A percentile compares a stretch with the other conserved stretches of the same genome.
Evolutionary conservation across 1,140 invertebrate species (phyloP).

Genomic region (Tetragonula clypearis): DNA sequence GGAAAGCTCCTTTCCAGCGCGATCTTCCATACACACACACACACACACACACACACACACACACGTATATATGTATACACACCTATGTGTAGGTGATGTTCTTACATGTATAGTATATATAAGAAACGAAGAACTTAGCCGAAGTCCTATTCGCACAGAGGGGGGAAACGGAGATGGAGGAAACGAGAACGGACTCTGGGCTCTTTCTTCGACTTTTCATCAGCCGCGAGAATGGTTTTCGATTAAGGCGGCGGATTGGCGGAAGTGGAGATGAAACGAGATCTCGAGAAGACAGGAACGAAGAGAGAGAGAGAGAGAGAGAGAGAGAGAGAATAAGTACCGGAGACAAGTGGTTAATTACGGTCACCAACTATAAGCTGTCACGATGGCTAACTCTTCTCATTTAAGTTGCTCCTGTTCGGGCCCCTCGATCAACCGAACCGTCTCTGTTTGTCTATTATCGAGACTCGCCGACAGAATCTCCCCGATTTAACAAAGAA

Average conservation of each 20-base stretch:
- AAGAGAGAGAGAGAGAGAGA: slow-evolving; percentile 9
- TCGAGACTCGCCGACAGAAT: slow-evolving; percentile 3
- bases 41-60: too few species aligned
- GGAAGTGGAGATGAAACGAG: slow-evolving; percentile 52
- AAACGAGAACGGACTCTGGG: slow-evolving; percentile 40
- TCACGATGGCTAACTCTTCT: slow-evolving; percentile 61
- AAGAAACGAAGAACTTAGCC: slow-evolving; percentile 46
- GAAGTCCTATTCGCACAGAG: not conserved
- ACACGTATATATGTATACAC: too few species aligned
- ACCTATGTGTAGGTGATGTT: not conserved
- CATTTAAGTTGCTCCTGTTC: slow-evolving; percentile 55
- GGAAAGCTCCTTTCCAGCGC: slow-evolving; percentile 19
- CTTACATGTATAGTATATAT: not conserved
- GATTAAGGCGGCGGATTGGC: slow-evolving; percentile 61
- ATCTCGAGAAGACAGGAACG: slow-evolving; percentile 55
- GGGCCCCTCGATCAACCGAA: slow-evolving; percentile 54
- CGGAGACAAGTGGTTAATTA: slow-evolving; percentile 67
- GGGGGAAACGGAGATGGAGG: not conserved
- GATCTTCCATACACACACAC: not conserved
- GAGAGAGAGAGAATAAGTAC: slow-evolving; percentile 38
- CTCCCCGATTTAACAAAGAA: not conserved
- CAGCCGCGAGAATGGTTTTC: slow-evolving; percentile 68
- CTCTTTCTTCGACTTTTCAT: slow-evolving; percentile 67
- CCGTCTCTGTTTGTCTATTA: slow-evolving; percentile 50
- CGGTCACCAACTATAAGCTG: slow-evolving; percentile 60